Conservation (phyloP, 2,888 invertebrate genomes). For the Argyra leucocephala region DNA sequence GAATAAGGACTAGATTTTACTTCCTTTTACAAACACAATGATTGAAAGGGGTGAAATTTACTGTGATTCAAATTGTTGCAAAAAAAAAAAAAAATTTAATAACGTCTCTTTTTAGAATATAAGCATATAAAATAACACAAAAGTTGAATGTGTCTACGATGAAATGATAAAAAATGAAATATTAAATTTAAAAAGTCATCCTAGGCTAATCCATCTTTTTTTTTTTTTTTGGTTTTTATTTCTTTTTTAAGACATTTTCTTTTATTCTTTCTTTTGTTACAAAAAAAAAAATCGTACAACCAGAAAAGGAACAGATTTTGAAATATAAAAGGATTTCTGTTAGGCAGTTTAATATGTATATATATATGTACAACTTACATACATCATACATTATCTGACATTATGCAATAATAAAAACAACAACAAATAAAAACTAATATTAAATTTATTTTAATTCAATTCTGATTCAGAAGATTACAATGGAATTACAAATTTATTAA, state of each 20-base stretch:
- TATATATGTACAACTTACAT: no score
- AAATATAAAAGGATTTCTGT: neutral
- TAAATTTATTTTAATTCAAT: neutral
- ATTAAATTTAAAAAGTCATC: constrained; percentile 4
- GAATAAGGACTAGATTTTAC: no score
- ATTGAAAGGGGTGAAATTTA: no score
- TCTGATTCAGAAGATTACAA: neutral
- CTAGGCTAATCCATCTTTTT: constrained; percentile 2
- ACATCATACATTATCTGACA: no score
- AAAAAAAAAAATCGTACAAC: neutral
- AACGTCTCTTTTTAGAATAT: neutral
- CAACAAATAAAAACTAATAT: no score
- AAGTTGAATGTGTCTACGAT: neutral
- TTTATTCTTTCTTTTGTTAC: neutral
- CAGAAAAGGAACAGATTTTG: neutral
- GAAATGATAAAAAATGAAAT: neutral
- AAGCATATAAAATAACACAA: neutral
- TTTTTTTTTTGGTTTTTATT: no score
- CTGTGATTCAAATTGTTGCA: no score
- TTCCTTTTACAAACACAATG: no score
- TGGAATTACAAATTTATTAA: constrained; percentile 1
- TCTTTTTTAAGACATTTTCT: neutral
- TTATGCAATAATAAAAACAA: no score
- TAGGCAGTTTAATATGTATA: neutral
- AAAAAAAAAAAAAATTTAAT: neutral